Conservation (phyloP, 2,113 vertebrate species). For the Ammodytes marinus region DNA sequence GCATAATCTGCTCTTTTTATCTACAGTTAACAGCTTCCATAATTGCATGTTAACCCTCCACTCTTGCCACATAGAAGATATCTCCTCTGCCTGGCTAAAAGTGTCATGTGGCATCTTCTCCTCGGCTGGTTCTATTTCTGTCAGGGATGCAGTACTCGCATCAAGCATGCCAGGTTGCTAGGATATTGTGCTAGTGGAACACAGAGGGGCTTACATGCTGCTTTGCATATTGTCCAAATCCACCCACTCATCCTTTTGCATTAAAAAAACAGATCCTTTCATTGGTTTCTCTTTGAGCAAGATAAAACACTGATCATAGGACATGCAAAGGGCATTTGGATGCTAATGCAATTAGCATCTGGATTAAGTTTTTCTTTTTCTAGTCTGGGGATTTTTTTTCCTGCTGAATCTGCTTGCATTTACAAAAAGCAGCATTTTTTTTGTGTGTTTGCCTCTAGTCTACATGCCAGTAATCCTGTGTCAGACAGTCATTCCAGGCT, state of each 20-base stretch:
- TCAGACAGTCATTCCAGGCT: constrained; percentile 70
- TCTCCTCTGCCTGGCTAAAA: constrained; percentile 32
- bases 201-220: constrained; percentile 40
- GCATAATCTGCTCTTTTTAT: constrained; percentile 29
- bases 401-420: constrained; percentile 39
- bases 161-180: constrained; percentile 75
- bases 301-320: constrained; percentile 22
- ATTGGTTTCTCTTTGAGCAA: constrained; percentile 25
- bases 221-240: constrained; percentile 66
- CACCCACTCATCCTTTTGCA: constrained; percentile 7
- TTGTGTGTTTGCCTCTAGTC: constrained; percentile 39
- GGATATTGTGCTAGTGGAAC: constrained; percentile 62
- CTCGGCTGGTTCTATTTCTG: constrained; percentile 76
- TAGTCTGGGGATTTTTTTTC: constrained; percentile 28
- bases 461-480: constrained; percentile 63
- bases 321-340: constrained; percentile 24
- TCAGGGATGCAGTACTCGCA: constrained; percentile 60
- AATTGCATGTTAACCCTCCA: constrained; percentile 14
- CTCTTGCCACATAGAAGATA: constrained; percentile 32
- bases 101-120: constrained; percentile 66
- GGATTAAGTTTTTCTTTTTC: constrained; percentile 7
- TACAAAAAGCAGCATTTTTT: constrained; percentile 46
- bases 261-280: constrained; percentile 25
- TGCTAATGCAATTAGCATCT: constrained; percentile 25
- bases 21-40: constrained; percentile 7